Evolutionary conservation across 2,888 invertebrate genomes (phyloP).

Genomic region (Notodonta ziczac): DNA sequence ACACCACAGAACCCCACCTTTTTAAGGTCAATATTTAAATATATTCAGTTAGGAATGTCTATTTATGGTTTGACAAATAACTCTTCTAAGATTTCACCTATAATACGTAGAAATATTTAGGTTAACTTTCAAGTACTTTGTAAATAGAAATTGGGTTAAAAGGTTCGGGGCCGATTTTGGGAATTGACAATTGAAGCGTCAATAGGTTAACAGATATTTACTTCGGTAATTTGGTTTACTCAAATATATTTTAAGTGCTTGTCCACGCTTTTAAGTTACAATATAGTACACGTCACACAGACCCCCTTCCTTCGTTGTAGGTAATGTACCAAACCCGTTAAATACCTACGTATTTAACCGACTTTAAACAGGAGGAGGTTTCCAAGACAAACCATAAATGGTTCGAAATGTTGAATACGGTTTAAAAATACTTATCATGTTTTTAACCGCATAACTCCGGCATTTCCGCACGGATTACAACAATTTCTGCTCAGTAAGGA

Average conservation of each 20-base stretch:
- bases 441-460: no score
- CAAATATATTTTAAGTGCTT: background rate
- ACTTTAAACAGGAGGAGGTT: no score
- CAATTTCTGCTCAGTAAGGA: no score
- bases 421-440: no score
- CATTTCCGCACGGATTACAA: no score
- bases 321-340: no score
- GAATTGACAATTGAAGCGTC: background rate
- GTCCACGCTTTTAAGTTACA: no score
- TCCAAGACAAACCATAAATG: no score
- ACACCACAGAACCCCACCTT: constrained; percentile 4
- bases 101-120: constrained; percentile 3
- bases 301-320: no score
- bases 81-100: background rate
- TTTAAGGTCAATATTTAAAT: constrained; percentile 7
- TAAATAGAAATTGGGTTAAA: background rate
- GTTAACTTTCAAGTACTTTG: background rate
- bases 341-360: no score
- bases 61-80: constrained; percentile 4
- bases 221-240: background rate
- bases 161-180: background rate
- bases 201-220: constrained; percentile 1
- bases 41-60: background rate
- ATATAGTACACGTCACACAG: no score
- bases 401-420: no score